These are phyloP conservation scores for Drosophila pectinifera DNA, from an alignment of 1,140 invertebrate genomes.

Conservation along the genomic window DNA sequence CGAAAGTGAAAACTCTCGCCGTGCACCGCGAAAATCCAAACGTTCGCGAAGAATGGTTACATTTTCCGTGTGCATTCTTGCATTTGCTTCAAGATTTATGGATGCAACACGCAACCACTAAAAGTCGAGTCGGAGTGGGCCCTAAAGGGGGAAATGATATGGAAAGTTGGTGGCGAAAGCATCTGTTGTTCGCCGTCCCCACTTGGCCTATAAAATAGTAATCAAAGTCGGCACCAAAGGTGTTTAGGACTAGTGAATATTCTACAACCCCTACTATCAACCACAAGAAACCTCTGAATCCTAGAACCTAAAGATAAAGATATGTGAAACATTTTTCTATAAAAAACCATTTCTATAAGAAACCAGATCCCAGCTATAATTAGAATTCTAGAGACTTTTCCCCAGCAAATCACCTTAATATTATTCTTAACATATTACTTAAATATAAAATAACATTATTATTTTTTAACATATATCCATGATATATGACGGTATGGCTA, in stretches of 20 bases:
- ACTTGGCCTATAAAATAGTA: constrained; percentile 8
- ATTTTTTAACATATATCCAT: too few relatives aligned
- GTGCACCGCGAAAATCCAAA: constrained; percentile 71
- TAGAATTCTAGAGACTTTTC: too few relatives aligned
- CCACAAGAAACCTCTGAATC: too few relatives aligned
- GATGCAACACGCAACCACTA: constrained; percentile 14
- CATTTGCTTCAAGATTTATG: constrained; percentile 67
- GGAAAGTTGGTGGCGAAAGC: constrained; percentile 11
- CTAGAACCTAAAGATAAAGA: background rate
- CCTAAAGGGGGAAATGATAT: constrained; percentile 8
- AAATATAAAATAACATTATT: too few relatives aligned
- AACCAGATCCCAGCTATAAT: too few relatives aligned
- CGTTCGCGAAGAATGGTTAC: constrained; percentile 53
- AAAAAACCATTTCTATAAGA: too few relatives aligned
- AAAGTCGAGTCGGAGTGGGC: constrained; percentile 21
- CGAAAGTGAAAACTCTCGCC: constrained; percentile 77
- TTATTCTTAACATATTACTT: too few relatives aligned
- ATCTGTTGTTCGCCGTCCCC: constrained; percentile 29
- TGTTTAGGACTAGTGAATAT: background rate
- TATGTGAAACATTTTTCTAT: too few relatives aligned
- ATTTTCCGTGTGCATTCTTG: constrained; percentile 67
- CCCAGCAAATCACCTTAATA: too few relatives aligned
- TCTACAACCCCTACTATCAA: background rate
- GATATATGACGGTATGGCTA: too few relatives aligned
- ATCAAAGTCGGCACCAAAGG: background rate